These are phyloP conservation scores for Diarsia mendica DNA, from an alignment of 2,888 invertebrate species.

Conservation along the genomic window DNA sequence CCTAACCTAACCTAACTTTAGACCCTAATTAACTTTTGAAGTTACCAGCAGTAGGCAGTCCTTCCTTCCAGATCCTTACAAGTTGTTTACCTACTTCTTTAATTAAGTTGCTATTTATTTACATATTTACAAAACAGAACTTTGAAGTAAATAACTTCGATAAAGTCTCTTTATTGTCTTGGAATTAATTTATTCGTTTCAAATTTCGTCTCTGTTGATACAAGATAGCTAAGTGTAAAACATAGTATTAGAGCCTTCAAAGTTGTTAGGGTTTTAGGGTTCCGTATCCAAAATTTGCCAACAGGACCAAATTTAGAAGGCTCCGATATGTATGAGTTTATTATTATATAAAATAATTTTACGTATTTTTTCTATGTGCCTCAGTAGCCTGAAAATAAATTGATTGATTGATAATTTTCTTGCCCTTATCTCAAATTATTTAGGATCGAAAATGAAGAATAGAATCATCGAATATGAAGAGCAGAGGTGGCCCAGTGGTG, in stretches of 20 bases:
- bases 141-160: not conserved
- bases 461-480: no score
- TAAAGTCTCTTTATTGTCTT: not conserved
- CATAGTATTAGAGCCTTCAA: not conserved
- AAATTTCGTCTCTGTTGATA: not conserved
- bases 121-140: not conserved
- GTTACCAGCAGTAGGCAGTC: not conserved
- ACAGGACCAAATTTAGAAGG: not conserved
- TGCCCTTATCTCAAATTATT: no score
- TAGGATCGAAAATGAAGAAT: no score
- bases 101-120: constrained; percentile 5
- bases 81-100: not conserved
- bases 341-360: no score
- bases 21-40: not conserved
- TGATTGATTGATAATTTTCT: no score
- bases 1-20: constrained; percentile 1
- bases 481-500: no score
- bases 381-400: no score
- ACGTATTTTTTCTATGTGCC: no score
- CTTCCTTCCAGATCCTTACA: no score
- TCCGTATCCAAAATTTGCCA: not conserved
- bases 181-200: not conserved
- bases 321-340: not conserved
- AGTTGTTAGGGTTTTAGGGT: not conserved
- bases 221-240: not conserved